Evolutionary conservation across 2,888 invertebrate species (phyloP).

Genomic region (Lycia hirtaria): DNA sequence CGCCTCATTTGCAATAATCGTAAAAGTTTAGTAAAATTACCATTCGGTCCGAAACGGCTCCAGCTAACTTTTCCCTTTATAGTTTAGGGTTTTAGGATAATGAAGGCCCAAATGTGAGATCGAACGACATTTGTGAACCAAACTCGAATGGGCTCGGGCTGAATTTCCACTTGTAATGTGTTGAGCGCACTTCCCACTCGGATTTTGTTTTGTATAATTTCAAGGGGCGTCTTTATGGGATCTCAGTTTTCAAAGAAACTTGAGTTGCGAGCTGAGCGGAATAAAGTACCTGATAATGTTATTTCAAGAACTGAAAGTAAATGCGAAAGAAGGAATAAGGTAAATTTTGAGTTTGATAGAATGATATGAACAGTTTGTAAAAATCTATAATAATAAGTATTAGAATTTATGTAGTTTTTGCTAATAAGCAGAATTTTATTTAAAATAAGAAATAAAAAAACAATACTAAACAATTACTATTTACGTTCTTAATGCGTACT

Average conservation of each 20-base stretch:
- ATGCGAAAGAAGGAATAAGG: background rate
- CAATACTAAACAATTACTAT: too few species aligned
- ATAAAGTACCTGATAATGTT: background rate
- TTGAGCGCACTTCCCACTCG: conserved; percentile 30
- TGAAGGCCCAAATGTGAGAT: conserved; percentile 48
- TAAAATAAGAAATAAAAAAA: too few species aligned
- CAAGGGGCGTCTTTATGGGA: conserved; percentile 16
- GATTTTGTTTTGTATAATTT: conserved; percentile 30
- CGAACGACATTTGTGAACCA: conserved; percentile 48
- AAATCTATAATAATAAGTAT: too few species aligned
- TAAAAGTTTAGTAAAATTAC: conserved; percentile 47
- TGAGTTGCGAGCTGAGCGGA: background rate
- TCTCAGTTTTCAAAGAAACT: conserved; percentile 9
- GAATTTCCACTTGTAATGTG: conserved; percentile 39
- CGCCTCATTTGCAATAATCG: conserved; percentile 47
- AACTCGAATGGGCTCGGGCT: conserved; percentile 46
- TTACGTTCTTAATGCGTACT: too few species aligned
- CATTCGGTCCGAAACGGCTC: conserved; percentile 40
- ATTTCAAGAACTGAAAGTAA: background rate
- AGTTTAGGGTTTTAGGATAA: conserved; percentile 49
- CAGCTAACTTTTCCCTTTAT: conserved; percentile 48
- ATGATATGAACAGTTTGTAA: too few species aligned
- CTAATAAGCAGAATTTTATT: too few species aligned
- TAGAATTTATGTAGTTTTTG: too few species aligned
- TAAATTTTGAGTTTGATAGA: background rate